phyloP scores from a whole-genome alignment of 2,888 invertebrate species.

The Leptogaster cylindrica region DNA sequence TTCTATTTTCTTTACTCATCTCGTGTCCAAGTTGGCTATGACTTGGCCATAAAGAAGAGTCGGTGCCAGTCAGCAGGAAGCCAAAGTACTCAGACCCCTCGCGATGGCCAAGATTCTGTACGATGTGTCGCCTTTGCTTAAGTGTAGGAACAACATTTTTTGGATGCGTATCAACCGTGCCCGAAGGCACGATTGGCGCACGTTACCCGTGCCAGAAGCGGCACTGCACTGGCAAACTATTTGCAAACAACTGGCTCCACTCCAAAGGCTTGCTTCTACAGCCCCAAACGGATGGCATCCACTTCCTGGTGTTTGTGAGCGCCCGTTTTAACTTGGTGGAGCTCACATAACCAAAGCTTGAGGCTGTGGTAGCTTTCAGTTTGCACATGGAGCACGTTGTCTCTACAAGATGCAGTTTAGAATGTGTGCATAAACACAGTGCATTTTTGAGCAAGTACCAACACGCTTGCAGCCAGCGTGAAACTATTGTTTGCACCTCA shows the following conservation, averaged over 20 bases:
- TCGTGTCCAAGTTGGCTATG: constrained; percentile 38
- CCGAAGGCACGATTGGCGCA: constrained; percentile 55
- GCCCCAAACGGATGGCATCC: constrained; percentile 49
- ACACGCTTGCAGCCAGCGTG: background rate
- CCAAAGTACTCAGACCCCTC: constrained; percentile 45
- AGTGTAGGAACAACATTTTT: constrained; percentile 50
- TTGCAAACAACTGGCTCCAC: constrained; percentile 59
- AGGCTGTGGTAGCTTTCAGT: constrained; percentile 17
- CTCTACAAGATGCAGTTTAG: background rate
- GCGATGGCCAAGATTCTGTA: constrained; percentile 45
- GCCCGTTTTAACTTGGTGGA: constrained; percentile 46
- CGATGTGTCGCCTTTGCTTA: constrained; percentile 49
- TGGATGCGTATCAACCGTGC: constrained; percentile 56
- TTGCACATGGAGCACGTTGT: constrained; percentile 25
- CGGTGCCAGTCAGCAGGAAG: constrained; percentile 46
- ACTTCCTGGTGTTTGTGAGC: constrained; percentile 41
- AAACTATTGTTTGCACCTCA: background rate
- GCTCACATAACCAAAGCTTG: constrained; percentile 45
- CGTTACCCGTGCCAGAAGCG: constrained; percentile 55
- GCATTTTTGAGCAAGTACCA: background rate
- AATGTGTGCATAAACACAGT: background rate
- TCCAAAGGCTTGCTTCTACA: constrained; percentile 55
- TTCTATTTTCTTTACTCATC: constrained; percentile 17
- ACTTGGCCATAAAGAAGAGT: constrained; percentile 29
- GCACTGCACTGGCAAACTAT: constrained; percentile 54